phyloP scores from a whole-genome alignment of 2,888 invertebrate genomes.

The Isotomurus palustris region DNA sequence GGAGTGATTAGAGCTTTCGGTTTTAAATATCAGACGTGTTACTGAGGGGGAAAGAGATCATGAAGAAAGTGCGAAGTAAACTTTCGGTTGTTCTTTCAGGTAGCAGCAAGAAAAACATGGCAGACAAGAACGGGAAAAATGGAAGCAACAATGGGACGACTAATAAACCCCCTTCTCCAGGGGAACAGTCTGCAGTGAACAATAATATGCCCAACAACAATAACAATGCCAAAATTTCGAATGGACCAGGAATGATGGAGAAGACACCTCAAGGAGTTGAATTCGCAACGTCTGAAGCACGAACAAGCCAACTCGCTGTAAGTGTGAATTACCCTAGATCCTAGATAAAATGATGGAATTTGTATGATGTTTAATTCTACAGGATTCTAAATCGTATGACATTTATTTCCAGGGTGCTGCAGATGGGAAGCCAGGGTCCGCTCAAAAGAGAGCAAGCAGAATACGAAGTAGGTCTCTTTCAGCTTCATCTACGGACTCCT shows the following conservation, averaged over 20 bases:
- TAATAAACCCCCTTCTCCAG: neutral
- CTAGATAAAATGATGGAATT: neutral
- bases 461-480: conserved; percentile 86
- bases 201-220: neutral
- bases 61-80: too few species aligned
- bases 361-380: neutral
- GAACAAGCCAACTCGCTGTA: conserved; percentile 12
- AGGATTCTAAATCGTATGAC: neutral
- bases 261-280: conserved; percentile 18
- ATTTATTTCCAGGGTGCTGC: conserved; percentile 25
- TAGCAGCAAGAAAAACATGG: conserved; percentile 4
- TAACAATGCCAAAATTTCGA: conserved; percentile 29
- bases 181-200: conserved; percentile 4
- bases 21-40: too few species aligned
- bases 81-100: too few species aligned
- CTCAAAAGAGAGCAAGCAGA: conserved; percentile 78
- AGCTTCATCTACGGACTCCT: conserved; percentile 91
- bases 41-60: too few species aligned
- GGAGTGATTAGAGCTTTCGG: too few species aligned
- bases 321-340: neutral
- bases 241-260: conserved; percentile 27
- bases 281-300: conserved; percentile 17
- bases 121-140: conserved; percentile 6
- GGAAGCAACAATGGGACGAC: neutral
- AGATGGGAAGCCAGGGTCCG: conserved; percentile 60